Evolutionary conservation across 2,797 vertebrate species (phyloP).

Genomic region (Picus viridis): DNA sequence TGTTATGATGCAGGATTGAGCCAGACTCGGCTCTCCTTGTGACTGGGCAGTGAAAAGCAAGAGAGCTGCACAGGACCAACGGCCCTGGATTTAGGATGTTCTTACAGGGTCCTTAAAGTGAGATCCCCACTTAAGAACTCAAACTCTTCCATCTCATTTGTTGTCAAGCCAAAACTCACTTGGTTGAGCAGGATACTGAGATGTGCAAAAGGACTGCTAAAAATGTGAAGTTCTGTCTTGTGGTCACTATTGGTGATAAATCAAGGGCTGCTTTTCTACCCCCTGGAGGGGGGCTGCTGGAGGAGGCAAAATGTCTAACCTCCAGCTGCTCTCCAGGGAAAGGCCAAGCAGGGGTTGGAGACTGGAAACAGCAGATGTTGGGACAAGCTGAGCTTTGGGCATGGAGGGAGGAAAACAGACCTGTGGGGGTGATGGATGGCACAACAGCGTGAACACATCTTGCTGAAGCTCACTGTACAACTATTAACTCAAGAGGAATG

Average conservation of each 20-base stretch:
- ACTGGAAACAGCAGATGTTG: not conserved
- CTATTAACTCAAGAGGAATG: not conserved
- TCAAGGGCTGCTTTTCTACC: not conserved
- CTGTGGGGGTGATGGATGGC: not conserved
- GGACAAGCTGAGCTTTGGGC: not conserved
- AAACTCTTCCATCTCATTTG: not conserved
- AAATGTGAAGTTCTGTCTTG: not conserved
- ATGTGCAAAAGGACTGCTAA: not conserved
- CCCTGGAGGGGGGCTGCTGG: no score
- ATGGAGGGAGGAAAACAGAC: not conserved
- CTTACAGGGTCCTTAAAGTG: not conserved
- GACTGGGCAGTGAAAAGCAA: not conserved
- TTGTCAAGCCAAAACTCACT: not conserved
- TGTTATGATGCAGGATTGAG: not conserved
- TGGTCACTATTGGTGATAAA: not conserved
- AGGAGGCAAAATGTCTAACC: not conserved
- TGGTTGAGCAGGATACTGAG: not conserved
- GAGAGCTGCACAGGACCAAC: not conserved
- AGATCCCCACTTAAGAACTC: not conserved
- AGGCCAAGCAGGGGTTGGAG: not conserved
- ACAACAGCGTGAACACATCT: not conserved
- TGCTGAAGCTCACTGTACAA: not conserved
- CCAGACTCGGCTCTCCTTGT: not conserved
- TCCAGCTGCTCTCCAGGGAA: accelerated
- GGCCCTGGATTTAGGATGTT: not conserved